A percentile compares a stretch with the other conserved stretches of the same genome.
These are phyloP conservation scores for Hydroisotoma schaefferi DNA, from an alignment of 2,888 invertebrate species.

Conservation along the genomic window DNA sequence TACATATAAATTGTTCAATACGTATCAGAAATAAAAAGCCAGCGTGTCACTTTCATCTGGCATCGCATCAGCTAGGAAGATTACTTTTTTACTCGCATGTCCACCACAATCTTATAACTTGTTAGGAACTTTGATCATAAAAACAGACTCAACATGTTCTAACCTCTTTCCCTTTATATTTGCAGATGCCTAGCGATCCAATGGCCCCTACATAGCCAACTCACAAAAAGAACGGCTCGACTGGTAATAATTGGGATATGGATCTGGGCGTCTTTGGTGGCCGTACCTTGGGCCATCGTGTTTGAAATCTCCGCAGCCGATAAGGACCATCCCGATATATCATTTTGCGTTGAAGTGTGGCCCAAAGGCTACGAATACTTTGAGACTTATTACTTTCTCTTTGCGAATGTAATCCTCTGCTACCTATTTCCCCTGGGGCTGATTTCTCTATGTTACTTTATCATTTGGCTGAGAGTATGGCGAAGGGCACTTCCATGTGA, in stretches of 20 bases:
- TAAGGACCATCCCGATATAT: slow-evolving; percentile 65
- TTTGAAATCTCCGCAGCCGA: slow-evolving; percentile 67
- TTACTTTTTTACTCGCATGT: no score
- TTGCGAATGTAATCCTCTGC: slow-evolving; percentile 57
- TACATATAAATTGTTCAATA: no score
- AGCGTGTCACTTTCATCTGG: no score
- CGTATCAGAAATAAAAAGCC: no score
- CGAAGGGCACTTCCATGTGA: slow-evolving; percentile 58
- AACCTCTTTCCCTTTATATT: slow-evolving; percentile 44
- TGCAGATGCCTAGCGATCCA: slow-evolving; percentile 91
- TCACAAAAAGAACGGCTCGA: slow-evolving; percentile 80
- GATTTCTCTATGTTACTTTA: slow-evolving; percentile 56
- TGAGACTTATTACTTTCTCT: slow-evolving; percentile 56
- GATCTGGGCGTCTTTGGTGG: slow-evolving; percentile 54
- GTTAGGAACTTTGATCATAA: no score
- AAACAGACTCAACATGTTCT: no score
- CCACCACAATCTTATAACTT: no score
- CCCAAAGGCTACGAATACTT: slow-evolving; percentile 51
- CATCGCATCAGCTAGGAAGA: no score
- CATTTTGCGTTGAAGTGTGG: slow-evolving; percentile 58
- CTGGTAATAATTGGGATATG: slow-evolving; percentile 54
- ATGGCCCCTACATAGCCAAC: slow-evolving; percentile 87
- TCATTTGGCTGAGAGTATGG: slow-evolving; percentile 57
- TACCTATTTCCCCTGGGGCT: slow-evolving; percentile 57
- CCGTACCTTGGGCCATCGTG: slow-evolving; percentile 56